Percentiles rank a stretch among this genome's conserved stretches.
Evolutionary conservation across 2,797 vertebrate species (phyloP).

Genomic region (Coreius guichenoti): DNA sequence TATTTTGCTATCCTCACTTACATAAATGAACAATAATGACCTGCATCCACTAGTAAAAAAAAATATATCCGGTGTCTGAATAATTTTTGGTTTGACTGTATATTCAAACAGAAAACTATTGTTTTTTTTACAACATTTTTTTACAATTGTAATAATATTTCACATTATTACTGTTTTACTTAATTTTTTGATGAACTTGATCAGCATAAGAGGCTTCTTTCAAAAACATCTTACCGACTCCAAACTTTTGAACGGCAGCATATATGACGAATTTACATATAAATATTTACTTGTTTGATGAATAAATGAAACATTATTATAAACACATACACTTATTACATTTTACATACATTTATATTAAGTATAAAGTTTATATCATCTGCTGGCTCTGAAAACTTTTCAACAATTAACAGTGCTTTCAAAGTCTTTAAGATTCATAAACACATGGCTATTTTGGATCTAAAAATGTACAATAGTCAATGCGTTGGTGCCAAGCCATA

Average conservation of each 20-base stretch:
- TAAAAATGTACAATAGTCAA: constrained; percentile 24
- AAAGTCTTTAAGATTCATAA: constrained; percentile 35
- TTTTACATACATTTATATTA: background rate
- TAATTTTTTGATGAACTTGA: background rate
- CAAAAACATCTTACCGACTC: background rate
- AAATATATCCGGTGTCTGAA: too few species aligned
- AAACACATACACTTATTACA: background rate
- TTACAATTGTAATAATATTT: background rate
- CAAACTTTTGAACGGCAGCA: background rate
- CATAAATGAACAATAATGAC: too few species aligned
- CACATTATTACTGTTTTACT: background rate
- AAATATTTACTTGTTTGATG: background rate
- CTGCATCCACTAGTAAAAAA: too few species aligned
- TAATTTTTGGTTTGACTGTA: too few species aligned
- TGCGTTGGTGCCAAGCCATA: constrained; percentile 49
- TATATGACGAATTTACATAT: background rate
- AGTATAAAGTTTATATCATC: background rate
- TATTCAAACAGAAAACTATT: too few species aligned
- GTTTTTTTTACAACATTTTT: too few species aligned
- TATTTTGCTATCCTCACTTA: too few species aligned
- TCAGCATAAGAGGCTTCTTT: background rate
- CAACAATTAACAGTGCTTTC: constrained; percentile 30
- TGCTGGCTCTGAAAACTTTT: background rate
- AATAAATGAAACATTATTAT: background rate
- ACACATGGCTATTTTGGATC: constrained; percentile 55